phyloP scores from a whole-genome alignment of 1,140 invertebrate genomes.

The Calephelis nemesis region DNA sequence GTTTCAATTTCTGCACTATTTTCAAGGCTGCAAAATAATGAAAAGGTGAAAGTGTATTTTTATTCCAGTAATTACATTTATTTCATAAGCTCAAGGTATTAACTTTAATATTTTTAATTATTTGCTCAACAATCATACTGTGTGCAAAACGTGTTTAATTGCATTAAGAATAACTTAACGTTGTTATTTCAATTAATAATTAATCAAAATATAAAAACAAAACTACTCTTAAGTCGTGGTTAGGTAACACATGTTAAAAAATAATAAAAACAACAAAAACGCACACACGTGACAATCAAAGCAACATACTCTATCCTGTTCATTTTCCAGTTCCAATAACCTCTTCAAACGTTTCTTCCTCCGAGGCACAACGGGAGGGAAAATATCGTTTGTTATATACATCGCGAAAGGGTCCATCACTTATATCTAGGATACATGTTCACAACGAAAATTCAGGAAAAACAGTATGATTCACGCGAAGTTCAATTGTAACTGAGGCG shows the following conservation, averaged over 20 bases:
- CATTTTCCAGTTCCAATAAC: conserved; percentile 53
- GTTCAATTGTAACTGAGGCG: conserved; percentile 24
- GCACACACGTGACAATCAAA: conserved; percentile 15
- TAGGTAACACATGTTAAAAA: neutral
- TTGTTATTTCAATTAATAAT: no score
- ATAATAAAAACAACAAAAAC: conserved; percentile 8
- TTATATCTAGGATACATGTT: conserved; percentile 20
- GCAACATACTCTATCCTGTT: conserved; percentile 51
- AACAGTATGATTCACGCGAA: conserved; percentile 18
- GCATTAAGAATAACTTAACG: no score
- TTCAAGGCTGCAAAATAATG: no score
- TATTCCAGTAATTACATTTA: no score
- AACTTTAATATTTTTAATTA: no score
- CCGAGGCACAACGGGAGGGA: conserved; percentile 68
- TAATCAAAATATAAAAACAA: no score
- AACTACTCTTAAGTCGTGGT: no score
- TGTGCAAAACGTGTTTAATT: no score
- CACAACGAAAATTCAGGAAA: conserved; percentile 20
- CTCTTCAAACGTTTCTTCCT: conserved; percentile 74
- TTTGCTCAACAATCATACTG: no score
- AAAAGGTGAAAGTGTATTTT: no score
- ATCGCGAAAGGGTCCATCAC: conserved; percentile 68
- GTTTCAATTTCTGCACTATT: no score
- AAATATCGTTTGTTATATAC: conserved; percentile 67
- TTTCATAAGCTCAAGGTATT: no score